Percentiles rank a stretch among this genome's conserved stretches.
Evolutionary conservation across 2,113 vertebrate species (phyloP).

Genomic region (Rallus limicola): DNA sequence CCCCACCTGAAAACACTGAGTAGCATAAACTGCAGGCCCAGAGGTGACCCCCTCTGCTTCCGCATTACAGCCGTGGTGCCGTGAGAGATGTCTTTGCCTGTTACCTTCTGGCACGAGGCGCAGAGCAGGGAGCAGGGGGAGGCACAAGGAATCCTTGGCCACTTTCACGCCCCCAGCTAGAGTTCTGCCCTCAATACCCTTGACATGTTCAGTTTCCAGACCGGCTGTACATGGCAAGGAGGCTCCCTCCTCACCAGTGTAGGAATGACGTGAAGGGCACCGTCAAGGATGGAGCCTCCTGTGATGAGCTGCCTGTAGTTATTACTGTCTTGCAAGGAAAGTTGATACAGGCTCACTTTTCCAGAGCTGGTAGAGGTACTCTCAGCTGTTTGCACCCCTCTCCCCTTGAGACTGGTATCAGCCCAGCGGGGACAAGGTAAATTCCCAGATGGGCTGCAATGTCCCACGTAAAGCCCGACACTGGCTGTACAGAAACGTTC

Average conservation of each 20-base stretch:
- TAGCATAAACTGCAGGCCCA: not conserved
- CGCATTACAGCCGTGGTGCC: accelerated
- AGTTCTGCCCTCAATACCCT: not conserved
- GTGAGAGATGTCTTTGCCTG: not conserved
- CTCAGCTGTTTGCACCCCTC: not conserved
- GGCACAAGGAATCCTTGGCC: not conserved
- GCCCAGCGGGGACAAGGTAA: not conserved
- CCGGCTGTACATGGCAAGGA: not conserved
- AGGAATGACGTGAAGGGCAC: not conserved
- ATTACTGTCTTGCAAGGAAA: no score
- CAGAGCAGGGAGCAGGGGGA: accelerated
- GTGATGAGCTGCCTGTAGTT: not conserved
- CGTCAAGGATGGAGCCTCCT: not conserved
- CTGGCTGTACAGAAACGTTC: not conserved
- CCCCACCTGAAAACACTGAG: not conserved
- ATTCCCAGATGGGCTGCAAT: not conserved
- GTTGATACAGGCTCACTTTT: not conserved
- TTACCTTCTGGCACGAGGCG: not conserved
- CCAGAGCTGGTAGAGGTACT: not conserved
- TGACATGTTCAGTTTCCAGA: not conserved
- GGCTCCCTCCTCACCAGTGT: not conserved
- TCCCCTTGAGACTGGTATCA: not conserved
- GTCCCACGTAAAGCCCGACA: not conserved
- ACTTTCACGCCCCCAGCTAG: accelerated
- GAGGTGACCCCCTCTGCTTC: not conserved